Base-by-base conservation (phyloP, 2,113 vertebrate genomes). In the Dendrocopos noguchii region DNA sequence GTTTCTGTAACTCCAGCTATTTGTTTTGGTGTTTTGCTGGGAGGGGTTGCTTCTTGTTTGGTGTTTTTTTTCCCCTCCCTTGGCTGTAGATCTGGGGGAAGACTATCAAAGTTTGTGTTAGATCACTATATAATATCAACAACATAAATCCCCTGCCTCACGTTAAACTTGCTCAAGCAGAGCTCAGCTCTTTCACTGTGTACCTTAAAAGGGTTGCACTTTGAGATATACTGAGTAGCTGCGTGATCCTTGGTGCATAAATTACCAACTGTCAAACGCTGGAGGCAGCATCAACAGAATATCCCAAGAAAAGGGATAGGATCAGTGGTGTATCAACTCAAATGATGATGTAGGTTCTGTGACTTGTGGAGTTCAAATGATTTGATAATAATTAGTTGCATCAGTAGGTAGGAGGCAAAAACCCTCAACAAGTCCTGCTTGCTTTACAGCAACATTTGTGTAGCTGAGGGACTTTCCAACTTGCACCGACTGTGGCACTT, bases 161-260 rank as follows among this genome's bases (percentile, higher is more conserved):
- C 52, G 64, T 57, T 84, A 73, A 34, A 63, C 34, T 84, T 73
- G 59, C 76, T 91, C 67, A 84, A 80, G 34, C 46, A 82, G 44
- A 50, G 31, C 68, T 95, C 82, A 82, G 76, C 50, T 93, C 20
- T 87, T 91, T 80, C 34, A 42, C 84, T 72, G 44, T 7, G 50
- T 82, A 36, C 55, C 63, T 84, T 82, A 39, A 61, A 81, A 84
- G 19, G 27, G 15, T 44, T 88, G 46, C 50, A 80, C 24, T 65
- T 57, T n/a, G 79, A 91, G 79, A 68, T 84, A 75, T 79, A 60
- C 44, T 57, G 53, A 82, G 50, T 68, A 89, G 12, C 46, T 80
- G n/a, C 0, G 0, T 56, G 72, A 67, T 64, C 60, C 31, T 67
- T 68, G 61, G 46, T 83, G 79, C 76, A 86, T 75, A 83, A 93